Conservation (phyloP, 2,113 vertebrate genomes). For the Ciconia boyciana region DNA sequence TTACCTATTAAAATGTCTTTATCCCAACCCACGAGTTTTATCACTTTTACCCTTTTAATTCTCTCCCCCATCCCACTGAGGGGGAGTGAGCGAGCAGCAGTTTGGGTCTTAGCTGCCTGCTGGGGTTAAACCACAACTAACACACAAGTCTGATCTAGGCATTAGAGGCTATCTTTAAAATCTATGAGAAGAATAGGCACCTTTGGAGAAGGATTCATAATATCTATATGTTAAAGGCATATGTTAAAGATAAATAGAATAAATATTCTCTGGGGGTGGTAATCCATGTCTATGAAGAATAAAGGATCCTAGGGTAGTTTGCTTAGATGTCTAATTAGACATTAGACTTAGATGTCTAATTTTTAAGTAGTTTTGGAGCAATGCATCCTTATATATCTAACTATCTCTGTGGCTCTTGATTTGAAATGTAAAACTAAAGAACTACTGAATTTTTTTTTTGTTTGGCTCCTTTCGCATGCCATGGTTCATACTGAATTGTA, state of each 20-base stretch:
- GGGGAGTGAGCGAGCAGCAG: neutral
- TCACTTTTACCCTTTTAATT: neutral
- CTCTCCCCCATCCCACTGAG: neutral
- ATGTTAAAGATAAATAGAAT: neutral
- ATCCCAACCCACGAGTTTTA: neutral
- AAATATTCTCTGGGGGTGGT: neutral
- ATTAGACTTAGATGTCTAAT: neutral
- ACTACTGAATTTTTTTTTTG: neutral
- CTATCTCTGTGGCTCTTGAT: neutral
- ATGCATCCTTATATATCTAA: neutral
- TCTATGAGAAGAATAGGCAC: neutral
- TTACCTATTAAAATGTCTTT: neutral
- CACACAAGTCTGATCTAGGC: neutral
- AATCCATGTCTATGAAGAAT: neutral
- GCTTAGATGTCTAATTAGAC: neutral
- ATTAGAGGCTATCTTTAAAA: neutral
- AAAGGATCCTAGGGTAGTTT: neutral
- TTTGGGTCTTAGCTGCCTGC: neutral
- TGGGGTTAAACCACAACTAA: neutral
- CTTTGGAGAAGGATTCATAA: neutral
- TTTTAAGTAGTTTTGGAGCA: neutral
- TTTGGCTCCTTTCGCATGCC: neutral
- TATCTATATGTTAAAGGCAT: neutral
- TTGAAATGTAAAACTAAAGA: neutral
- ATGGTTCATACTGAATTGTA: neutral